Conservation (phyloP, 2,797 vertebrate genomes). For the Propithecus deckenii region DNA sequence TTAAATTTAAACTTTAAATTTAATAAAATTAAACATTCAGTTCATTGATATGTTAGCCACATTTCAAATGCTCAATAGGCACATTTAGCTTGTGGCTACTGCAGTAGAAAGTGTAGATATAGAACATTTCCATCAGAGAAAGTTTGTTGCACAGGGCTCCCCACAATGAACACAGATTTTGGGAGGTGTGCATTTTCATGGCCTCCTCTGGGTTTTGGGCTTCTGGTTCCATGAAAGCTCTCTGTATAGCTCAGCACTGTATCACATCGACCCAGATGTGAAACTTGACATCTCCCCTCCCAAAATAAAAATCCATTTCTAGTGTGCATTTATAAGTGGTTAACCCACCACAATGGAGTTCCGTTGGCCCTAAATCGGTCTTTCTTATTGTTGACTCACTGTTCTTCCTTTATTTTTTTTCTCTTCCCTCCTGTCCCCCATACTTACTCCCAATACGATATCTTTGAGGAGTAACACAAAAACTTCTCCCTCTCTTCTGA, state of each 20-base stretch:
- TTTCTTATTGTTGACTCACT: background rate
- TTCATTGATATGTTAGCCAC: background rate
- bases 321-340: rapidly evolving
- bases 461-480: background rate
- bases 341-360: background rate
- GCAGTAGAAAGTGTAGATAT: background rate
- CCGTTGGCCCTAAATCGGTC: background rate
- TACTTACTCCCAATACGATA: background rate
- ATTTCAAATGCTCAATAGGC: background rate
- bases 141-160: background rate
- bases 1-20: background rate
- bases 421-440: background rate
- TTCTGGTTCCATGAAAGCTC: background rate
- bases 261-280: background rate
- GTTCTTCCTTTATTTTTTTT: background rate
- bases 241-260: background rate
- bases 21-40: background rate
- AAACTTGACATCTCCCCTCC: background rate
- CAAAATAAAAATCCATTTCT: background rate
- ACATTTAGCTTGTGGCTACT: background rate
- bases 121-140: background rate
- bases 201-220: background rate
- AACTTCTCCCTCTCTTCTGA: background rate
- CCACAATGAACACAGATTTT: background rate
- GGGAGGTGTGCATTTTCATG: background rate